Conservation (phyloP, 2,797 vertebrate genomes). For the Cyprinodon diabolis region DNA sequence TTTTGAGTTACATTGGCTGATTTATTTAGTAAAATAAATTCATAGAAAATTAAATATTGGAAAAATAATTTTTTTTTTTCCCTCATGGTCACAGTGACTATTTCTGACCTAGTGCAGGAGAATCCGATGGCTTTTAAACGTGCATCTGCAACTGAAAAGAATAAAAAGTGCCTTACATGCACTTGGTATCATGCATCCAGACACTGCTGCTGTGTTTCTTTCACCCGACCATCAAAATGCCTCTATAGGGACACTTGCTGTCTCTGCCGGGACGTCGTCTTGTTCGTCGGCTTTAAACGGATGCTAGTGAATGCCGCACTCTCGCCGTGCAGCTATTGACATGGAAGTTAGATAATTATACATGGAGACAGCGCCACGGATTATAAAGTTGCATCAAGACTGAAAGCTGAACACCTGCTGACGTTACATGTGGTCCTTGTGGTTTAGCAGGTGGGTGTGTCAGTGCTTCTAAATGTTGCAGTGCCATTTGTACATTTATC, state of each 20-base stretch:
- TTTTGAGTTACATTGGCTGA: constrained; percentile 71
- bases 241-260: constrained; percentile 10
- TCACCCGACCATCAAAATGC: constrained; percentile 9
- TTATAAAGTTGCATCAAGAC: constrained; percentile 60
- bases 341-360: constrained; percentile 60
- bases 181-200: constrained; percentile 58
- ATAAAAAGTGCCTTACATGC: constrained; percentile 51
- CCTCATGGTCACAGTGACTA: constrained; percentile 74
- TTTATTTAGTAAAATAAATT: constrained; percentile 80
- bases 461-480: constrained; percentile 17
- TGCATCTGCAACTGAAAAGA: constrained; percentile 58
- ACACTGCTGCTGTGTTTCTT: constrained; percentile 35
- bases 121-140: constrained; percentile 72
- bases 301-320: constrained; percentile 36
- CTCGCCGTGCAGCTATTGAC: constrained; percentile 63
- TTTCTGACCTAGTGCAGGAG: constrained; percentile 74
- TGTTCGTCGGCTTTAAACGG: constrained; percentile 38
- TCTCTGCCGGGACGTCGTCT: constrained; percentile 62
- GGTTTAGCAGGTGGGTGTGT: constrained; percentile 34
- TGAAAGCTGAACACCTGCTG: constrained; percentile 34
- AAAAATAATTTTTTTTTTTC: constrained; percentile 74
- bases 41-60: constrained; percentile 79
- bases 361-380: constrained; percentile 47
- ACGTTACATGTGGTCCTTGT: constrained; percentile 38
- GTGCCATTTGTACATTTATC: constrained; percentile 42